Conservation (phyloP, 2,113 vertebrate species). For the Istiophorus platypterus region DNA sequence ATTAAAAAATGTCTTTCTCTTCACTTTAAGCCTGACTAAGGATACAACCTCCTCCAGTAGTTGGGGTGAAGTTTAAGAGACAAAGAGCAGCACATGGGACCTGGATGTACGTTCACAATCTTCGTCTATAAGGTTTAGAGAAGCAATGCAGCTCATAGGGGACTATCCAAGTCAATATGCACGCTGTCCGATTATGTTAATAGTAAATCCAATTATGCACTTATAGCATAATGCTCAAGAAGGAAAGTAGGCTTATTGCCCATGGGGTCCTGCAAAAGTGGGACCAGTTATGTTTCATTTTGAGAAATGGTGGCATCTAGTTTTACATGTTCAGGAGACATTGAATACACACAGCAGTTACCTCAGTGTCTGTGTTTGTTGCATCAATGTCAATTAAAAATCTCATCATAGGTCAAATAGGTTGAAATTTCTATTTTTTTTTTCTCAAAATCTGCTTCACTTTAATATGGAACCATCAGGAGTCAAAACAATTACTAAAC, state of each 20-base stretch:
- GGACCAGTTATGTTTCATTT: constrained; percentile 57
- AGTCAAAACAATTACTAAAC: neutral
- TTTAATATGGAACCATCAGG: neutral
- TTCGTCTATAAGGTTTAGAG: constrained; percentile 65
- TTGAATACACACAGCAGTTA: constrained; percentile 31
- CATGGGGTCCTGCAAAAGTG: constrained; percentile 70
- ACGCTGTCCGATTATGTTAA: constrained; percentile 82
- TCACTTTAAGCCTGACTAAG: constrained; percentile 25
- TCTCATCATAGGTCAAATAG: constrained; percentile 11
- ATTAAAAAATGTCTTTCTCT: neutral
- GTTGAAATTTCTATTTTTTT: constrained; percentile 16
- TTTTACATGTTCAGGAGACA: constrained; percentile 41
- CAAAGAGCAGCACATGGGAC: constrained; percentile 71
- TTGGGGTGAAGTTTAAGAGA: constrained; percentile 42
- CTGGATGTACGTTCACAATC: constrained; percentile 53
- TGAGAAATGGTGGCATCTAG: constrained; percentile 63
- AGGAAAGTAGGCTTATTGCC: constrained; percentile 76
- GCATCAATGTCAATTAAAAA: constrained; percentile 43
- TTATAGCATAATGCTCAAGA: constrained; percentile 78
- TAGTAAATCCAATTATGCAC: constrained; percentile 85
- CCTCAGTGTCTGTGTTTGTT: constrained; percentile 41
- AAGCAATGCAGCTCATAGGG: constrained; percentile 64
- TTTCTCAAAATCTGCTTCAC: neutral
- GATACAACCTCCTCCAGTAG: constrained; percentile 20
- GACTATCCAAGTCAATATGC: constrained; percentile 79